Evolutionary conservation across 2,797 vertebrate species (phyloP), one percentile per base, ranked within the genome.

Genomic region (Tachyglossus aculeatus): DNA sequence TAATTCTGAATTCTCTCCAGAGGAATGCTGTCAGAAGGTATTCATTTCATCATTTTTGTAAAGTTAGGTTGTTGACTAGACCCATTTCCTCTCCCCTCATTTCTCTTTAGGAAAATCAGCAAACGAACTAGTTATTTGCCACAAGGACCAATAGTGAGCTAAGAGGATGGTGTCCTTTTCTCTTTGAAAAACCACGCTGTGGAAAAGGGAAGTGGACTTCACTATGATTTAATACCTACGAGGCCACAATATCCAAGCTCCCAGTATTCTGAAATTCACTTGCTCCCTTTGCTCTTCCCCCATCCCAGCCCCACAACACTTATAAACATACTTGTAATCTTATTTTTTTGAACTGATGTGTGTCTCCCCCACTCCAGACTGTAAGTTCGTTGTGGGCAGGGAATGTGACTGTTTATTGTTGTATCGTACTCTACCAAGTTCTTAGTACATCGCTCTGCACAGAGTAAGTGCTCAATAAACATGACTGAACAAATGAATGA

Each of bases 181-280:
- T 64, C 65, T 68, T 78, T 56, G 68, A 48, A 64, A 25, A 36
- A 36, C 52, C 38, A 67, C 9, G 33, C 43, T 50, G 16, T 53
- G 74, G 39, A 56, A 24, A 16, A 14, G 9, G 61, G 59, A 66
- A 58, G 54, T 40, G 59, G 50, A 70, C 33, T 67, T 63, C 34
- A 48, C n/a, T 15, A 56, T 22, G 59, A 69, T 11, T 48, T 58
- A 31, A 22, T 53, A 37, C 19, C 47, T 71, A n/a, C 34, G 39
- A 71, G 56, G 38, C 44, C 41, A 12, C 48, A 60, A 71, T 60
- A 50, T 38, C 65, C 57, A 40, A 69, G 25, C 27, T 57, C 57
- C 21, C 12, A 61, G 39, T 54, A 21, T 48, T 76, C 43, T 39
- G 45, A 81, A 86, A 77, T 53, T n/a, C n/a, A n/a, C n/a, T n/a